Percentiles rank a stretch among this genome's conserved stretches.
These are phyloP conservation scores for Sciurus carolinensis DNA, from an alignment of 2,797 vertebrate genomes.

Conservation along the genomic window DNA sequence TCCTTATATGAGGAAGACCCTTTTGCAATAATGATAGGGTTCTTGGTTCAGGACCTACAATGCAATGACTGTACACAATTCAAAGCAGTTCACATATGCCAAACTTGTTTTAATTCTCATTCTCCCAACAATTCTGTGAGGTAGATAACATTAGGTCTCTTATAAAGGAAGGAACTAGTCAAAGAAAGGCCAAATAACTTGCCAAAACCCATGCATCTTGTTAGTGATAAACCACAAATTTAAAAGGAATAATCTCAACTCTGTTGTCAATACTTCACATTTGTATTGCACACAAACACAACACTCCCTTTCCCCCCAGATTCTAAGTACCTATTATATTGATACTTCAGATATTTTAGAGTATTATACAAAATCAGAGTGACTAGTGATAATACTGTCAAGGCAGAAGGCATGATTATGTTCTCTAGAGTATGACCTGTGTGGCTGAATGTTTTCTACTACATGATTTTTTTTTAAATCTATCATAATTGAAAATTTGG, in stretches of 20 bases:
- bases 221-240: neutral
- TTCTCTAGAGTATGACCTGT: neutral
- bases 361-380: neutral
- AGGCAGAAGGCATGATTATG: neutral
- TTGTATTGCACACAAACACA: neutral
- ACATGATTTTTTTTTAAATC: neutral
- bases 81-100: neutral
- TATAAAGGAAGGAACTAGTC: neutral
- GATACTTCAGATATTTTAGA: neutral
- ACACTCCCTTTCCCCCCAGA: neutral
- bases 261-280: neutral
- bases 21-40: neutral
- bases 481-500: constrained; percentile 9
- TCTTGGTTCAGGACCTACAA: neutral
- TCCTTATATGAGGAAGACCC: too few species aligned
- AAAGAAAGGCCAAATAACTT: neutral
- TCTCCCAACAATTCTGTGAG: neutral
- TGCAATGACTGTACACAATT: neutral
- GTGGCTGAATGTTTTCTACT: neutral
- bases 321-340: neutral
- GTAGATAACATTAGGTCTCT: neutral
- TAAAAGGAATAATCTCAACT: neutral
- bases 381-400: neutral
- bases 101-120: neutral
- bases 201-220: neutral